Evolutionary conservation across 2,888 invertebrate species (phyloP), one percentile per base, ranked within the genome.

Genomic region (Polyommatus iphigenia): DNA sequence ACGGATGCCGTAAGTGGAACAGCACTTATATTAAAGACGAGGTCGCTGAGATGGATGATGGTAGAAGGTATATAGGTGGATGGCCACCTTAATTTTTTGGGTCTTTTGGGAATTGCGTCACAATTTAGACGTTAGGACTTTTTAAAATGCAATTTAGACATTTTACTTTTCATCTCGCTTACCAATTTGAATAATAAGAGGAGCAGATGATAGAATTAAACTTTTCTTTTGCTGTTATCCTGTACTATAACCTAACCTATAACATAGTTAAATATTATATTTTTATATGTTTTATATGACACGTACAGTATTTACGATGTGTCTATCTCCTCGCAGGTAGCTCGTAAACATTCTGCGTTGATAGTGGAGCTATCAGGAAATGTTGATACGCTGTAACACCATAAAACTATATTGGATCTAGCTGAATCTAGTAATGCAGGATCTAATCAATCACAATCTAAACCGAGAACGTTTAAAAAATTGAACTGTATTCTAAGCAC

Each of bases 271-370:
- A n/a, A 57, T 57, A 7, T 57, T n/a, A 57, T 5, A n/a, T n/a
- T n/a, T 18, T 57, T 54, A 18, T 54, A 18, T 57, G 5, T n/a
- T 7, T n/a, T 18, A 10, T 57, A 71, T 71, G 6, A 32, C 71
- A n/a, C 36, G 71, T 71, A 36, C 18, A 41, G n/a, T 32, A 36
- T 71, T 71, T 71, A 71, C 18, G 71, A 71, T 41, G 71, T 71
- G 71, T n/a, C 36, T 15, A 71, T 71, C 71, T 71, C 32, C 71
- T 32, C 29, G 29, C 32, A 29, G 15, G 71, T 71, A 20, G 18
- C 59, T 59, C 32, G 32, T 71, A 36, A 71, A 71, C 71, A n/a
- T 59, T 59, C 8, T 6, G 32, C 36, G n/a, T 18, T 71, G 71
- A n/a, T 36, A 36, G 36, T n/a, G 8, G 32, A 15, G 36, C 6